phyloP scores from a whole-genome alignment of 2,888 invertebrate species.

The Carcina quercana region DNA sequence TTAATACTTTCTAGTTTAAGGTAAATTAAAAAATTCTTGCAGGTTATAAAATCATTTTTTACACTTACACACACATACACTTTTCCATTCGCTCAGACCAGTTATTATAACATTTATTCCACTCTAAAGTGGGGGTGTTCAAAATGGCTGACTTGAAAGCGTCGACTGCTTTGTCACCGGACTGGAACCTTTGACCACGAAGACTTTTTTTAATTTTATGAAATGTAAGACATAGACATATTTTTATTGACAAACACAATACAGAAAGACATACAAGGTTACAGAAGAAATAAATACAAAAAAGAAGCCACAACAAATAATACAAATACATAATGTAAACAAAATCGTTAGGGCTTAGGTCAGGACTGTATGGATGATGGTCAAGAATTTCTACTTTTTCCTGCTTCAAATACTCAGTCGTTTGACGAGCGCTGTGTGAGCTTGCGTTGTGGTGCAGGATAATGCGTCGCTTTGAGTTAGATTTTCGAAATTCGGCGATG shows the following conservation, averaged over 20 bases:
- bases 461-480: conserved; percentile 12
- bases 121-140: conserved; percentile 14
- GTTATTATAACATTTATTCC: conserved; percentile 15
- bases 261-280: too few relatives aligned
- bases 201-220: conserved; percentile 12
- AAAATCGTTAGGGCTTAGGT: conserved; percentile 14
- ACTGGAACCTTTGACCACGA: conserved; percentile 12
- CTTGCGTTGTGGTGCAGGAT: conserved; percentile 14
- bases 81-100: conserved; percentile 11
- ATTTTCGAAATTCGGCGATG: conserved; percentile 14
- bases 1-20: too few relatives aligned
- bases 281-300: too few relatives aligned
- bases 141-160: conserved; percentile 16
- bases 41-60: too few relatives aligned
- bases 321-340: too few relatives aligned
- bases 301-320: too few relatives aligned
- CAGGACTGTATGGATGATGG: background rate
- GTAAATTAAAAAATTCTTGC: too few relatives aligned
- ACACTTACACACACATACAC: too few relatives aligned
- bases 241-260: too few relatives aligned
- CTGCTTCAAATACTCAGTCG: conserved; percentile 15
- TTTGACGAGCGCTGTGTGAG: conserved; percentile 15
- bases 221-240: too few relatives aligned
- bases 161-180: conserved; percentile 14
- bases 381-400: background rate